Evolutionary conservation across 2,113 vertebrate species (phyloP).

Genomic region (Diphyllodes magnificus): DNA sequence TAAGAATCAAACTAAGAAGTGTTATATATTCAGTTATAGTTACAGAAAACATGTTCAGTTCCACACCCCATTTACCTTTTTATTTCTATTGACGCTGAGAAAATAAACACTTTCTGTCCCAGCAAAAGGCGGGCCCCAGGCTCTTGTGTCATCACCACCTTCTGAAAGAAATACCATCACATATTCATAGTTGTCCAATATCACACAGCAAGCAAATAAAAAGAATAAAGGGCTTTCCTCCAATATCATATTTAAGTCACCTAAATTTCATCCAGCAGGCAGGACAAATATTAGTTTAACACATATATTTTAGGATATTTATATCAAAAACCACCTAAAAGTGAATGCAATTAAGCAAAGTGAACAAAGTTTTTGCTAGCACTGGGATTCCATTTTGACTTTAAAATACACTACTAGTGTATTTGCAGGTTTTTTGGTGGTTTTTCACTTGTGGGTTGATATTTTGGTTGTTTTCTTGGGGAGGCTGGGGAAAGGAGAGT

Average conservation of each 20-base stretch:
- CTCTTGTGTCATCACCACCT: slow-evolving; percentile 88
- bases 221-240: background rate
- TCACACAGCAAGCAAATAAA: background rate
- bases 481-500: background rate
- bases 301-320: background rate
- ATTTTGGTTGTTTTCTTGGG: background rate
- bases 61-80: slow-evolving; percentile 76
- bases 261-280: background rate
- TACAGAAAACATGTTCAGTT: background rate
- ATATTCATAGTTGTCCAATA: background rate
- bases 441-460: background rate
- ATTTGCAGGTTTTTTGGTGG: background rate
- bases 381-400: background rate
- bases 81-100: slow-evolving; percentile 95
- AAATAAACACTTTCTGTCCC: slow-evolving; percentile 88
- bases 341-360: background rate
- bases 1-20: background rate
- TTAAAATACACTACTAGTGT: background rate
- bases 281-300: background rate
- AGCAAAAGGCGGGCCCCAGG: slow-evolving; percentile 91
- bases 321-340: background rate
- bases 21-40: background rate
- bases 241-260: background rate
- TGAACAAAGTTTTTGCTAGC: background rate
- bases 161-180: slow-evolving; percentile 69